Evolutionary conservation across 2,797 vertebrate species (phyloP).

Genomic region (Nyctalus aviator): DNA sequence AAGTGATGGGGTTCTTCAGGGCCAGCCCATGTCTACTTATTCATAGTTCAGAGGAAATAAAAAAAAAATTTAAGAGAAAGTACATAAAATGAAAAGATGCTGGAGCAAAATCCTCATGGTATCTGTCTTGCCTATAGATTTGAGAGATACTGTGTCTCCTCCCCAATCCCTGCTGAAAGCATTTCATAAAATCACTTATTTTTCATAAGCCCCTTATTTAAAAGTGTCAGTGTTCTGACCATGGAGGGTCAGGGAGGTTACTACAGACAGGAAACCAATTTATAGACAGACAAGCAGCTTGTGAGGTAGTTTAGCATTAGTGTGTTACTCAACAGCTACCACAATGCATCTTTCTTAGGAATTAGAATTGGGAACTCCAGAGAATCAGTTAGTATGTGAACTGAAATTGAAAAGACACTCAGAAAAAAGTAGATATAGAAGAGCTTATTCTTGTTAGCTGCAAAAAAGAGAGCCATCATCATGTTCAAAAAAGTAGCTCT

Average conservation of each 20-base stretch:
- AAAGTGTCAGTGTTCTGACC: not conserved
- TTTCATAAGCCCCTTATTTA: not conserved
- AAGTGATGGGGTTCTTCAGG: not conserved
- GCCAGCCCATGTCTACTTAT: not conserved
- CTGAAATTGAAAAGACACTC: not conserved
- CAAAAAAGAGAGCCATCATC: not conserved
- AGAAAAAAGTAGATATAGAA: not conserved
- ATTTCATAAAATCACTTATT: not conserved
- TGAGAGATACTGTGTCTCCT: not conserved
- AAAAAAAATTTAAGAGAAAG: conserved; percentile 43
- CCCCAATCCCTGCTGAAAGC: not conserved
- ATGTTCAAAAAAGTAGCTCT: not conserved
- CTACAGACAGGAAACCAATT: not conserved
- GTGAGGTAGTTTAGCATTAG: not conserved
- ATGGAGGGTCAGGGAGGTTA: not conserved
- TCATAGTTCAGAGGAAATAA: not conserved
- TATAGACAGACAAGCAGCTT: not conserved
- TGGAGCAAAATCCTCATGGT: not conserved
- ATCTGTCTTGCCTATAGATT: not conserved
- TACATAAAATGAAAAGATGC: not conserved
- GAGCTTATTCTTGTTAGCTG: not conserved
- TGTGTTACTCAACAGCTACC: not conserved
- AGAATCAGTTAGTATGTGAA: not conserved
- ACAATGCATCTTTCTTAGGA: not conserved
- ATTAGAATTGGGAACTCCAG: not conserved